phyloP scores from a whole-genome alignment of 2,797 vertebrate genomes.

The Oreonectes daqikongensis region DNA sequence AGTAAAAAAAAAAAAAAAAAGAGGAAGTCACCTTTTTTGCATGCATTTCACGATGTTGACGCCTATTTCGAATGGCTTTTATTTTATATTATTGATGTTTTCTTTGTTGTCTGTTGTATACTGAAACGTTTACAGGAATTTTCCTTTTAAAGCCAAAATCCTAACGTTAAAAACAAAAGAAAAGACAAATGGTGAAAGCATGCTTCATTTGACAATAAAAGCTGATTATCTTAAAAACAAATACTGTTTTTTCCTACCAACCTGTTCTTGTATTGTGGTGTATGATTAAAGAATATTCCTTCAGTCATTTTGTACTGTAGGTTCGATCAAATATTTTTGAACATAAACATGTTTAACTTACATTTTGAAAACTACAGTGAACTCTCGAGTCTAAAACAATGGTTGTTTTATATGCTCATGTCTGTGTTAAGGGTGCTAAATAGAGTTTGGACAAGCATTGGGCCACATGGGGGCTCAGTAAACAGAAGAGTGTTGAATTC shows the following conservation, averaged over 20 bases:
- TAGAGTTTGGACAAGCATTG: slow-evolving; percentile 1
- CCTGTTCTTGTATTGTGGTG: slow-evolving; percentile 19
- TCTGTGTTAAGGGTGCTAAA: slow-evolving; percentile 10
- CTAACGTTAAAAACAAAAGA: slow-evolving; percentile 42
- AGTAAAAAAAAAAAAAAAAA: slow-evolving; percentile 49
- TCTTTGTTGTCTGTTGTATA: slow-evolving; percentile 89
- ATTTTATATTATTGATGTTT: slow-evolving; percentile 90
- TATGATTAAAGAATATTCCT: not conserved
- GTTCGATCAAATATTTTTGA: not conserved
- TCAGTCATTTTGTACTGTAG: too few species aligned
- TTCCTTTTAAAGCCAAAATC: slow-evolving; percentile 63
- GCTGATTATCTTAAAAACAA: slow-evolving; percentile 31
- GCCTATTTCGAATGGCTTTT: slow-evolving; percentile 82
- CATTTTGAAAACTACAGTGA: not conserved
- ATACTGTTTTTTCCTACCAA: slow-evolving; percentile 36
- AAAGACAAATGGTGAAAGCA: slow-evolving; percentile 49
- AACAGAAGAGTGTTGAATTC: slow-evolving; percentile 76
- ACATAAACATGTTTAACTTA: not conserved
- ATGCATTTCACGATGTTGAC: slow-evolving; percentile 90
- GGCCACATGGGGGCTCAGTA: slow-evolving; percentile 69
- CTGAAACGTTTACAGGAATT: slow-evolving; percentile 75
- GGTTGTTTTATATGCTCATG: slow-evolving; percentile 33
- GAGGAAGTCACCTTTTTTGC: slow-evolving; percentile 80
- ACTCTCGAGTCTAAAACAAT: slow-evolving; percentile 14
- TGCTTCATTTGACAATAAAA: slow-evolving; percentile 60